Evolutionary conservation across 2,888 invertebrate genomes (phyloP).

Genomic region (Amiota communis): DNA sequence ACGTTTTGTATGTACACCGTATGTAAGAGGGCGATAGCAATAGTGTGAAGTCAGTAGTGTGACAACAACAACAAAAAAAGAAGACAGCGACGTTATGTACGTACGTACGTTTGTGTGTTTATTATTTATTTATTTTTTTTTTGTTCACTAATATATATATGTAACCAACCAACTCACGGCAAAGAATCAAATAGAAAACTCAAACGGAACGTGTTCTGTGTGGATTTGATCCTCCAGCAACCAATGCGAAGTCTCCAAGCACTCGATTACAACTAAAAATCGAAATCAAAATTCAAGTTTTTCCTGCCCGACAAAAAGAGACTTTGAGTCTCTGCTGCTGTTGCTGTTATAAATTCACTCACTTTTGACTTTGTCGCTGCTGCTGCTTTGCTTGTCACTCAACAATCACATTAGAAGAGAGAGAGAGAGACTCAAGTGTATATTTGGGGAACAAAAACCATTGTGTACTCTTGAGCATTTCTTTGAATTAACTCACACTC

Average conservation of each 20-base stretch:
- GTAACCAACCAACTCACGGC: slow-evolving; percentile 10
- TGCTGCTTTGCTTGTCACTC: background rate
- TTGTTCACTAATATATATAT: slow-evolving; percentile 9
- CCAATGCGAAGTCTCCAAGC: slow-evolving; percentile 24
- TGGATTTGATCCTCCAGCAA: slow-evolving; percentile 28
- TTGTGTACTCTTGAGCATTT: background rate
- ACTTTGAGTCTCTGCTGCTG: background rate
- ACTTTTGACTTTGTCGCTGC: background rate
- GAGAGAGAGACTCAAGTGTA: background rate
- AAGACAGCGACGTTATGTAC: background rate
- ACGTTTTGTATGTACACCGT: slow-evolving; percentile 20
- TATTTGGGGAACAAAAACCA: background rate
- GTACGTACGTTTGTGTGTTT: no score
- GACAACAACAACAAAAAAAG: slow-evolving; percentile 4
- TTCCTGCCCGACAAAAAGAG: background rate
- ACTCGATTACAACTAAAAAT: slow-evolving; percentile 24
- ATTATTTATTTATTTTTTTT: background rate
- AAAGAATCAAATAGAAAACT: slow-evolving; percentile 14
- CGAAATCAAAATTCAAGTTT: slow-evolving; percentile 14
- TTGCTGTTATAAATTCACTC: background rate
- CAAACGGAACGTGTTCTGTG: slow-evolving; percentile 12
- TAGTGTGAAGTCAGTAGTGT: background rate
- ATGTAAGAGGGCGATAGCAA: slow-evolving; percentile 16
- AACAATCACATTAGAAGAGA: no score
- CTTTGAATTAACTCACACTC: background rate